These are phyloP conservation scores for Bothrops alternatus DNA, from an alignment of 2,797 vertebrate species.

Conservation along the genomic window DNA sequence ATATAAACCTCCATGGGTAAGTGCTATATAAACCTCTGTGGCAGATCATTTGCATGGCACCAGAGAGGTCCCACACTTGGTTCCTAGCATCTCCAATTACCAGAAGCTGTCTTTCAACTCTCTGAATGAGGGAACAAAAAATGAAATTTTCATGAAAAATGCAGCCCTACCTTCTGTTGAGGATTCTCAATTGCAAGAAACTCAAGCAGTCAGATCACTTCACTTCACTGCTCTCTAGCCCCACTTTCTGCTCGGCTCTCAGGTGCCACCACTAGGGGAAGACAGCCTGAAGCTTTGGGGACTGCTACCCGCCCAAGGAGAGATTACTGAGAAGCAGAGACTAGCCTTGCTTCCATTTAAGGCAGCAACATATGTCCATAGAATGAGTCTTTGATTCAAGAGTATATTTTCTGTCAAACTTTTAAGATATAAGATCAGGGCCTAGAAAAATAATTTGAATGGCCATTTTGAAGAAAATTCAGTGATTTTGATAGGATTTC, in stretches of 20 bases:
- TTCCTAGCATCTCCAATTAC: not conserved
- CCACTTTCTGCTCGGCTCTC: not conserved
- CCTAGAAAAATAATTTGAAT: not conserved
- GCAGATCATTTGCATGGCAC: not conserved
- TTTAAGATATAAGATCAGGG: not conserved
- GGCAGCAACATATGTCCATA: not conserved
- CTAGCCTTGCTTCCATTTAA: not conserved
- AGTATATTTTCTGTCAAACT: not conserved
- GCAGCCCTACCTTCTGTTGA: not conserved
- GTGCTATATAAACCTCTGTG: not conserved
- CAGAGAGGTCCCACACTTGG: not conserved
- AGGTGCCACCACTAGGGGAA: too few relatives aligned
- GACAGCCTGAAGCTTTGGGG: not conserved
- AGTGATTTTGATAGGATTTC: not conserved
- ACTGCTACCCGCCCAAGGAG: too few relatives aligned
- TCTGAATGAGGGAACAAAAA: not conserved
- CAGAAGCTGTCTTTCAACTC: not conserved
- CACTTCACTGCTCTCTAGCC: not conserved
- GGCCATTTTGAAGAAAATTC: not conserved
- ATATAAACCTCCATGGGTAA: not conserved
- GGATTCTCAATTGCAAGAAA: not conserved
- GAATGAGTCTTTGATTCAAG: not conserved
- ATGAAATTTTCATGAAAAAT: slow-evolving; percentile 3
- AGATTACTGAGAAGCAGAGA: not conserved
- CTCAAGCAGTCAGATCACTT: not conserved